Evolutionary conservation across 2,797 vertebrate genomes (phyloP).

Genomic region (Neomorphus geoffroyi): DNA sequence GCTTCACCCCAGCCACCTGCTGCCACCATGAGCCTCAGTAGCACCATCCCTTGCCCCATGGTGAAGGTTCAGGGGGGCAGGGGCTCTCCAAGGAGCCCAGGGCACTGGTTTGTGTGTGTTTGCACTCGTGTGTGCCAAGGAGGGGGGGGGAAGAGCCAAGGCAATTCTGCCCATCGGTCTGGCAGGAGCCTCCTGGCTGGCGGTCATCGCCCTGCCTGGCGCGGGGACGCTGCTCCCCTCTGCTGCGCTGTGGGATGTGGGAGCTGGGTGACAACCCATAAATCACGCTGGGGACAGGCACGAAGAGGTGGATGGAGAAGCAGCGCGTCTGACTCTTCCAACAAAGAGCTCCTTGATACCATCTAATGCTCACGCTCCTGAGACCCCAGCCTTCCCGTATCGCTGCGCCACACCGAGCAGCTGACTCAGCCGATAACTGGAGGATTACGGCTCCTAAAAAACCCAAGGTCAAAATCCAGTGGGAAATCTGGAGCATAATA

Average conservation of each 20-base stretch:
- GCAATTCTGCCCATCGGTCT: neutral
- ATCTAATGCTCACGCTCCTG: neutral
- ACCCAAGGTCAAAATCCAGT: neutral
- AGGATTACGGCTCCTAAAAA: neutral
- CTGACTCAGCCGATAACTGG: neutral
- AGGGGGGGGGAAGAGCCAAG: neutral
- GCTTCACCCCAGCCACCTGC: rapidly evolving
- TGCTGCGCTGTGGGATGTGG: neutral
- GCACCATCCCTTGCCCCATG: neutral
- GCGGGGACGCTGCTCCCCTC: neutral
- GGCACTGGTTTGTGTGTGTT: neutral
- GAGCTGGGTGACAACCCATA: neutral
- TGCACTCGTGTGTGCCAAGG: neutral
- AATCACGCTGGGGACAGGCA: neutral
- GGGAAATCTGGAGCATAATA: neutral
- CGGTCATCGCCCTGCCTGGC: neutral
- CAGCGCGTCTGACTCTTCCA: neutral
- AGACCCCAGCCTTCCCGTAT: neutral
- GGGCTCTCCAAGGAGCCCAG: neutral
- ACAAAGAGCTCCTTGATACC: neutral
- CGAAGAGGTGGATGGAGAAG: neutral
- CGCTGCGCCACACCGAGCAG: neutral
- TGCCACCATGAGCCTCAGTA: neutral
- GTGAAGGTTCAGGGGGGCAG: neutral
- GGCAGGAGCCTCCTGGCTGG: neutral